Percentiles rank a stretch among this genome's conserved stretches.
Evolutionary conservation across 2,888 invertebrate species (phyloP).

Genomic region (Venusia cambrica): DNA sequence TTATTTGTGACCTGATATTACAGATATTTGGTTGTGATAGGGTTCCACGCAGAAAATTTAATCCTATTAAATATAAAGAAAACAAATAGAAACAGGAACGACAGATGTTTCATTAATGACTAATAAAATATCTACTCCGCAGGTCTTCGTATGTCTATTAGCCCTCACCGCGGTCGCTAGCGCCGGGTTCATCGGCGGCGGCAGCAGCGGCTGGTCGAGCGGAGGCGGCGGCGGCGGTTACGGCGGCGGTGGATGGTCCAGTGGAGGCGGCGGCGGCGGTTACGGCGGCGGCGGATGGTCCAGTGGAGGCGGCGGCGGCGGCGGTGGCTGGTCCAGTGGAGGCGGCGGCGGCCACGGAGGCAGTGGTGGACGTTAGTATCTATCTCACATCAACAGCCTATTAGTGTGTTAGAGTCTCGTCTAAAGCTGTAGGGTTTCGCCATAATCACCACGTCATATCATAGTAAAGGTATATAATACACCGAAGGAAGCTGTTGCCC

Average conservation of each 20-base stretch:
- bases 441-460: too few species aligned
- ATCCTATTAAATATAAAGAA: too few species aligned
- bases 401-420: too few species aligned
- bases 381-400: not conserved
- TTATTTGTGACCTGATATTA: too few species aligned
- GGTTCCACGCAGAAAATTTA: too few species aligned
- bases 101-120: too few species aligned
- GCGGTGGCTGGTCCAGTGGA: constrained; percentile 38
- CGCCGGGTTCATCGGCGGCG: constrained; percentile 60
- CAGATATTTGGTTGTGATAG: too few species aligned
- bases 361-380: constrained; percentile 40
- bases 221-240: constrained; percentile 44
- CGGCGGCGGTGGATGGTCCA: constrained; percentile 38
- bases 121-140: too few species aligned
- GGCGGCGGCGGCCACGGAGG: constrained; percentile 42
- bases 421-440: too few species aligned
- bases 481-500: too few species aligned
- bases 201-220: constrained; percentile 42
- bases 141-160: constrained; percentile 73
- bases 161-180: constrained; percentile 59
- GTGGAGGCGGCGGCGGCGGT: constrained; percentile 39
- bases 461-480: too few species aligned
- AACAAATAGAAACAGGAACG: too few species aligned
- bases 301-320: constrained; percentile 33
- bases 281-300: constrained; percentile 34